phyloP scores from a whole-genome alignment of 2,113 vertebrate species.

The Otocyon megalotis region DNA sequence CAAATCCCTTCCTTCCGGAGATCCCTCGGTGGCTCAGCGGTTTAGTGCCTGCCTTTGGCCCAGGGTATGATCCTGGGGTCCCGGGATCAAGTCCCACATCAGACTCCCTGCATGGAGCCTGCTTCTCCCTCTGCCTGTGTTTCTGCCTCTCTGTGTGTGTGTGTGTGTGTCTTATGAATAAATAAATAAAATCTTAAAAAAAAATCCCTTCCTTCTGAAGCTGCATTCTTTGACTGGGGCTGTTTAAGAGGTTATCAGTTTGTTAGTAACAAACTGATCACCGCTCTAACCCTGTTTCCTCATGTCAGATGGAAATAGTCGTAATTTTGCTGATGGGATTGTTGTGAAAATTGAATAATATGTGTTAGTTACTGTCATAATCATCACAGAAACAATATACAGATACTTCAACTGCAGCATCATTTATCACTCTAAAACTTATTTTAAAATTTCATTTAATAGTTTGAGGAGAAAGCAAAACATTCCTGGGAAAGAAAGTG shows the following conservation, averaged over 20 bases:
- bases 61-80: too few relatives aligned
- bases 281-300: neutral
- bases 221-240: neutral
- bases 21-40: too few relatives aligned
- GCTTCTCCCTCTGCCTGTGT: too few relatives aligned
- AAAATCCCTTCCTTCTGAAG: neutral
- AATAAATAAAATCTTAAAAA: too few relatives aligned
- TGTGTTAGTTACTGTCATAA: neutral
- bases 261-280: neutral
- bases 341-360: slow-evolving; percentile 32
- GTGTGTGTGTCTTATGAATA: too few relatives aligned
- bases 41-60: too few relatives aligned
- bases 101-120: too few relatives aligned
- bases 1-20: neutral
- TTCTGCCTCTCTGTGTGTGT: too few relatives aligned
- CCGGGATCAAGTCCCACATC: too few relatives aligned
- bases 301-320: neutral
- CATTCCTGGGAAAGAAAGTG: neutral
- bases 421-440: neutral
- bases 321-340: neutral
- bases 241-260: neutral
- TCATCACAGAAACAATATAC: neutral
- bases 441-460: neutral
- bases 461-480: slow-evolving; percentile 19
- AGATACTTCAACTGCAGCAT: neutral